Conservation (phyloP, 2,113 vertebrate genomes). For the Galeopterus variegatus region DNA sequence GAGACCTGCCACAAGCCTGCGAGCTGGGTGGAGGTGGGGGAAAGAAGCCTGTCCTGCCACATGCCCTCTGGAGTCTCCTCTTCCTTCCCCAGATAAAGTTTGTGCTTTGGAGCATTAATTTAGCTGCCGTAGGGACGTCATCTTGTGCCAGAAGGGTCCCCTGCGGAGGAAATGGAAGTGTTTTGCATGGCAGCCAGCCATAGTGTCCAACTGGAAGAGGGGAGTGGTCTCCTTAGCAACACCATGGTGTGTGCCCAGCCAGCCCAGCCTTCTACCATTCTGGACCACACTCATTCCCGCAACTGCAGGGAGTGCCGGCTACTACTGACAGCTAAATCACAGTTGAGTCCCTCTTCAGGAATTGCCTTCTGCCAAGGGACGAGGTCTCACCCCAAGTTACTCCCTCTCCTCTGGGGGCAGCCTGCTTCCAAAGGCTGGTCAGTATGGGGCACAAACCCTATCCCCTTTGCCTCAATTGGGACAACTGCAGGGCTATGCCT, state of each 20-base stretch:
- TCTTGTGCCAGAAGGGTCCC: constrained; percentile 61
- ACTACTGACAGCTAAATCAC: not conserved
- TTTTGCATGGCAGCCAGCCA: constrained; percentile 63
- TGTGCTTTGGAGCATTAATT: constrained; percentile 74
- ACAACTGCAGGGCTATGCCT: not conserved
- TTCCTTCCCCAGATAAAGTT: constrained; percentile 72
- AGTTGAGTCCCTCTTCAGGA: not conserved
- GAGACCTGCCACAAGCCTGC: constrained; percentile 67
- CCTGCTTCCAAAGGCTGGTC: not conserved
- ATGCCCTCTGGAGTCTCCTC: constrained; percentile 67
- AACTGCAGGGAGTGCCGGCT: not conserved
- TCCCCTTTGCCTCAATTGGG: not conserved
- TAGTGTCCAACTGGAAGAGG: not conserved
- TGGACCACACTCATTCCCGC: not conserved
- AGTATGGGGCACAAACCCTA: fast-evolving
- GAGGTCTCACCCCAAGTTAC: not conserved
- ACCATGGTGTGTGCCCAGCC: not conserved
- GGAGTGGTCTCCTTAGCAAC: constrained; percentile 29
- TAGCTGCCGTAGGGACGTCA: constrained; percentile 59
- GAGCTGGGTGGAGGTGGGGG: constrained; percentile 38
- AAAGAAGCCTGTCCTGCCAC: constrained; percentile 65
- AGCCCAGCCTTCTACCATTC: not conserved
- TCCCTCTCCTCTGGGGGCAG: not conserved
- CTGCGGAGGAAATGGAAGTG: constrained; percentile 77
- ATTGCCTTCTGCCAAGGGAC: not conserved